These are phyloP conservation scores for Lontra canadensis DNA, from an alignment of 2,113 vertebrate genomes.

Conservation along the genomic window DNA sequence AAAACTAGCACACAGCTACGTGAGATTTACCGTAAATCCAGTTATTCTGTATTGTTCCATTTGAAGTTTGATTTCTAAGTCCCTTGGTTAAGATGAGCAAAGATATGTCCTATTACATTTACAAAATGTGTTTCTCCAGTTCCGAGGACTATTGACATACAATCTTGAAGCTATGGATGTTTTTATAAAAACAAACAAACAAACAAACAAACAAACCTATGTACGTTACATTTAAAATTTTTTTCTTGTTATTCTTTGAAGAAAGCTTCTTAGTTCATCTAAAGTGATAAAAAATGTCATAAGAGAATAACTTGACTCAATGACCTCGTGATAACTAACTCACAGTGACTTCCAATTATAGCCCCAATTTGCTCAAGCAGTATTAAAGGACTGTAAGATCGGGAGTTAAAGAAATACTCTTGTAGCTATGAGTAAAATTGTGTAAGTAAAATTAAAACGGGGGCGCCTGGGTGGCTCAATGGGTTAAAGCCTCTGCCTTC, in stretches of 20 bases:
- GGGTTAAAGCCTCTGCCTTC: too few species aligned
- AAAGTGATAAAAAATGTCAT: constrained; percentile 6
- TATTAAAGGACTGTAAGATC: constrained; percentile 23
- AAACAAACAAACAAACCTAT: not conserved
- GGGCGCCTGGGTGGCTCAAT: too few species aligned
- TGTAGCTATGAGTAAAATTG: not conserved
- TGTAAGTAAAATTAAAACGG: not conserved
- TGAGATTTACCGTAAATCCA: not conserved
- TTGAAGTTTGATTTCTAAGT: not conserved
- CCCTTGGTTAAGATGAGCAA: not conserved
- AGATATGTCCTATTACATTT: not conserved
- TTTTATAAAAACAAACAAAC: not conserved
- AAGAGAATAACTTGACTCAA: constrained; percentile 29
- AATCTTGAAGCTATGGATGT: not conserved
- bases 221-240: not conserved
- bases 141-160: not conserved
- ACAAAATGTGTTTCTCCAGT: constrained; percentile 13
- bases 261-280: not conserved
- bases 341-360: constrained; percentile 9
- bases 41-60: not conserved
- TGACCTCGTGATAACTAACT: constrained; percentile 42
- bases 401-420: not conserved
- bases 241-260: not conserved
- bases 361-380: not conserved
- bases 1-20: not conserved